Conservation (phyloP, 2,888 invertebrate species). For the Peribatodes rhomboidaria region DNA sequence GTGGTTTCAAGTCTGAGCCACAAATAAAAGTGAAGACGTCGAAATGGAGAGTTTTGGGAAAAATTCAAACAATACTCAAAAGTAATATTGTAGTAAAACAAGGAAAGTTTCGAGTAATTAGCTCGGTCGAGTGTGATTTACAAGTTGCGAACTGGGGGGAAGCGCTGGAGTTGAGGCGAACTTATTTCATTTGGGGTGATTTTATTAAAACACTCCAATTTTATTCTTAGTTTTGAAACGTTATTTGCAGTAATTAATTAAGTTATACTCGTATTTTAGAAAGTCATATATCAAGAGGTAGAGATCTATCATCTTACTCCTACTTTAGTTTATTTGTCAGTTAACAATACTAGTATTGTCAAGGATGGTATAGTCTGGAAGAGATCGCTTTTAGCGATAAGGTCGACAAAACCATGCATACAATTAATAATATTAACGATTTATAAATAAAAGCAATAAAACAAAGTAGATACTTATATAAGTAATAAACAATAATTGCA, state of each 20-base stretch:
- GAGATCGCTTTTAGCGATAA: no score
- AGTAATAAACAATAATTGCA: no score
- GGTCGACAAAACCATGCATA: no score
- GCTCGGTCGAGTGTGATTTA: slow-evolving; percentile 37
- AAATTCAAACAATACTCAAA: slow-evolving; percentile 38
- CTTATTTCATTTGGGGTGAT: slow-evolving; percentile 26
- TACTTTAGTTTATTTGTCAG: no score
- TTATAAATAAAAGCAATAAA: no score
- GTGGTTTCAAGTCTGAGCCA: slow-evolving; percentile 13
- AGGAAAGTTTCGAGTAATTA: slow-evolving; percentile 45
- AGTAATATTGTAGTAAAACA: slow-evolving; percentile 40
- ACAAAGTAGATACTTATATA: no score
- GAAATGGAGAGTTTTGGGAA: slow-evolving; percentile 48
- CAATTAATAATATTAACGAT: no score
- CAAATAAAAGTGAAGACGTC: slow-evolving; percentile 33
- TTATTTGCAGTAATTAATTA: neutral
- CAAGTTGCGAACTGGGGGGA: slow-evolving; percentile 22
- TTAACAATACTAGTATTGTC: no score
- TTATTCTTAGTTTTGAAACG: neutral
- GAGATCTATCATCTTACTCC: no score
- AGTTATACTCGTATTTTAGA: neutral
- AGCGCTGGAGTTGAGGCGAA: slow-evolving; percentile 6
- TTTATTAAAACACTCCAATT: slow-evolving; percentile 5
- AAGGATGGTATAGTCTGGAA: no score
- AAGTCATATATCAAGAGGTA: neutral